Base-by-base conservation (phyloP, 2,888 invertebrate genomes). In the Amblyteles armatorius region DNA sequence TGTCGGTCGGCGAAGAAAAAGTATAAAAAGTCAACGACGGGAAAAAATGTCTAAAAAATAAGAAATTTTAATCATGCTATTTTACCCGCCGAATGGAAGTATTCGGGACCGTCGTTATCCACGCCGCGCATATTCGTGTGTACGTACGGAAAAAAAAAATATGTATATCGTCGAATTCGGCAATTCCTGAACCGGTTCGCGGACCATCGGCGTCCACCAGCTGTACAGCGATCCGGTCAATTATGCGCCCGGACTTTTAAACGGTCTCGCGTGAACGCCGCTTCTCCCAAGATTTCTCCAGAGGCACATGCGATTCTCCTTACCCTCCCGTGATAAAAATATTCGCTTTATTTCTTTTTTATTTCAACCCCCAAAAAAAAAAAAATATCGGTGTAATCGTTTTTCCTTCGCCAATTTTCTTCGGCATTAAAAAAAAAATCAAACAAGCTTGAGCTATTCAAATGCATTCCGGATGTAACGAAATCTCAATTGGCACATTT, bases 111-210 rank as follows among this genome's bases (percentile, higher is more conserved):
- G 72, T 71, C 79, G 63, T 79, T 79, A 72, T 72, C 79, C 79
- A 26, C 22, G 68, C 44, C 73, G 16, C 44, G 40, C 29, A 65
- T n/a, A 26, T 40, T 13, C n/a, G 16, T 19, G 33, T 19, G 33
- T n/a, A 6, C 33, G 50, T 40, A 11, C 22, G 7, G 2, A 3
- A 52, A 50, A 9, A 16, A 19, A 19, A 67, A 13, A 11, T 1
- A 13, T 11, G 1, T 5, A 36, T 71, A 60, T 72, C 65, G 22
- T 19, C 71, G 65, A 79, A 79, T 79, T 72, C 67, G 63, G 50
- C 79, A 50, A 72, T 79, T 79, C 63, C 40, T 26, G 19, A 19
- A 79, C 79, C 72, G 79, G 79, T 72, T 71, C 50, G 36, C 40
- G 22, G 16, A 7, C 48, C 29, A 60, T 69, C 44, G 40, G 76